Percentiles rank a stretch among this genome's conserved stretches.
Conservation (phyloP, 2,888 invertebrate species). For the Rhamphomyia laevipes region DNA sequence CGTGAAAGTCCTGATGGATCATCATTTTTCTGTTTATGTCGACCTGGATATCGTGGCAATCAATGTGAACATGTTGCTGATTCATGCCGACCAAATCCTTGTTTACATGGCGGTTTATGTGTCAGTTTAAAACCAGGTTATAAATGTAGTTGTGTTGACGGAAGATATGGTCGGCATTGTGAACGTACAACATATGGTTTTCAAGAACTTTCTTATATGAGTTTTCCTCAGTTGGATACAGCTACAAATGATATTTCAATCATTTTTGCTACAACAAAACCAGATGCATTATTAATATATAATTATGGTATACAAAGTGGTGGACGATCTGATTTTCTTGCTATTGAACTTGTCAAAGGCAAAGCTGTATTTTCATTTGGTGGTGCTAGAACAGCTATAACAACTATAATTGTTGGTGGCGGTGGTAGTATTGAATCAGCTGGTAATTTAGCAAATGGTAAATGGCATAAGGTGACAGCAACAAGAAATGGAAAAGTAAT, state of each 20-base stretch:
- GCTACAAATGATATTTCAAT: conserved; percentile 85
- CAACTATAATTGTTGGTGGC: conserved; percentile 58
- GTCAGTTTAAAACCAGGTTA: conserved; percentile 81
- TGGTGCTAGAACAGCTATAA: conserved; percentile 77
- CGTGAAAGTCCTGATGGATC: conserved; percentile 77
- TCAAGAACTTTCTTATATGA: conserved; percentile 78
- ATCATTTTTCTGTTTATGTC: conserved; percentile 83
- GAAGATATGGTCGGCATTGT: conserved; percentile 81
- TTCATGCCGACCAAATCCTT: conserved; percentile 88
- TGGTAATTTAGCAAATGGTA: conserved; percentile 59
- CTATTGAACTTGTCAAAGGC: conserved; percentile 76
- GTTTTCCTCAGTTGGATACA: conserved; percentile 73
- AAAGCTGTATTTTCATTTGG: conserved; percentile 82
- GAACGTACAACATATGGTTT: conserved; percentile 86
- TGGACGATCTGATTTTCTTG: conserved; percentile 84
- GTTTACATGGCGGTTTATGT: conserved; percentile 79
- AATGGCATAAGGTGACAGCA: conserved; percentile 85
- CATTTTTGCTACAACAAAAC: conserved; percentile 80
- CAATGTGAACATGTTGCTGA: conserved; percentile 81
- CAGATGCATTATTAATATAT: conserved; percentile 76
- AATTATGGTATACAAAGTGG: conserved; percentile 82
- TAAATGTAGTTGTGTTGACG: conserved; percentile 73
- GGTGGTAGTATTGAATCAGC: conserved; percentile 20
- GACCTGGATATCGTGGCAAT: conserved; percentile 83
- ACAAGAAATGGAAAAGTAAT: conserved; percentile 82